These are phyloP conservation scores for Pachyuromys duprasi DNA, from an alignment of 2,797 vertebrate species.

Conservation along the genomic window DNA sequence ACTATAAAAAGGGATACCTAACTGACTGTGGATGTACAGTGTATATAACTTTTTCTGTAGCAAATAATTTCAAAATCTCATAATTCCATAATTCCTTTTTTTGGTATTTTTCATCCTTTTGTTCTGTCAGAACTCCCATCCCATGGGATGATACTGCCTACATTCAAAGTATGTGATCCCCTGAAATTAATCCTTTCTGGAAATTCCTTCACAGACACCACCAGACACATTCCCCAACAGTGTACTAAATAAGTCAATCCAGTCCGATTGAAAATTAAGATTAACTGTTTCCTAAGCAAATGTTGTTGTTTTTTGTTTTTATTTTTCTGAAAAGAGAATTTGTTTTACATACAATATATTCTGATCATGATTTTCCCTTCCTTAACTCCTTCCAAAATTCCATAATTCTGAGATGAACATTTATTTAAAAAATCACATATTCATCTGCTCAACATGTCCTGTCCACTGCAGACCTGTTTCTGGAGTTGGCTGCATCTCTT, in stretches of 20 bases:
- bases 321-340: neutral
- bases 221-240: neutral
- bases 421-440: neutral
- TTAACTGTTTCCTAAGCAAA: neutral
- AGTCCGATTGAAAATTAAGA: neutral
- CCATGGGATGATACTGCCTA: neutral
- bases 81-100: neutral
- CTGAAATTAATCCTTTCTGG: neutral
- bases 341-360: neutral
- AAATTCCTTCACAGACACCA: neutral
- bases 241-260: neutral
- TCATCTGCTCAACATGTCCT: neutral
- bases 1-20: neutral
- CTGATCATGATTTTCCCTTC: neutral
- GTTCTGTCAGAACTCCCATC: neutral
- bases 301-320: neutral
- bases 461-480: neutral
- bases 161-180: neutral
- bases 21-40: neutral
- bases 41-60: neutral
- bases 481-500: neutral
- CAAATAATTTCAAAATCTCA: neutral
- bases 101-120: neutral
- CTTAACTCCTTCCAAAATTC: neutral
- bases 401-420: neutral